Base-by-base conservation (phyloP, 2,888 invertebrate genomes). In the Anticlea derivata region DNA sequence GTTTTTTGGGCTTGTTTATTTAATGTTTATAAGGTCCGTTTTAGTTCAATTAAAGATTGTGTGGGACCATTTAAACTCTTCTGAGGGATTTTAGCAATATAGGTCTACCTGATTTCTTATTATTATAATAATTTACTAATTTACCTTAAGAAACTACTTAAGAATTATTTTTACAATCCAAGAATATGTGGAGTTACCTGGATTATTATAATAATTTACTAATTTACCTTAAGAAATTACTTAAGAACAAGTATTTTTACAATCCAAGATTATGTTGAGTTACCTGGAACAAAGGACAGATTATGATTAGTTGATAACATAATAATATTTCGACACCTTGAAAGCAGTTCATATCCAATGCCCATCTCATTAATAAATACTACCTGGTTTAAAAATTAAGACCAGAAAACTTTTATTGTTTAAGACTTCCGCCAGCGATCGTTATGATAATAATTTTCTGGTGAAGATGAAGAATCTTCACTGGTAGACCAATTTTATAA, bases 201-300 rank as follows among this genome's bases (percentile, higher is more conserved):
- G n/a, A 3, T 17, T 17, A 17, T 17, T 17, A 17, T 17, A 17
- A 17, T 17, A 8, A 24, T 7, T 26, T 12, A 6, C 5, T 22
- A 6, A 1, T 12, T 24, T 17, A 17, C 17, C 17, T 17, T 17
- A 17, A 17, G 20, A n/a, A n/a, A n/a, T 3, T 17, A 17, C 17
- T 17, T 17, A 17, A 17, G 17, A 5, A 13, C 13, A 13, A 13
- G 7, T 5, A 20, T 37, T n/a, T 24, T 5, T 2, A 35, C 2
- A 22, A 22, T 22, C 8, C 7, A 7, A 39, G 22, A 23, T 31
- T 7, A 55, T 38, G 30, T 27, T 48, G 47, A 44, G 54, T 62
- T 62, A 62, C 60, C 60, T 62, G 60, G 12, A 62, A 62, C 58
- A 58, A 52, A 35, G 46, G 35, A 58, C 23, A 52, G 38, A 54